Evolutionary conservation across 2,797 vertebrate species (phyloP).

Genomic region (Holocentrus rufus): DNA sequence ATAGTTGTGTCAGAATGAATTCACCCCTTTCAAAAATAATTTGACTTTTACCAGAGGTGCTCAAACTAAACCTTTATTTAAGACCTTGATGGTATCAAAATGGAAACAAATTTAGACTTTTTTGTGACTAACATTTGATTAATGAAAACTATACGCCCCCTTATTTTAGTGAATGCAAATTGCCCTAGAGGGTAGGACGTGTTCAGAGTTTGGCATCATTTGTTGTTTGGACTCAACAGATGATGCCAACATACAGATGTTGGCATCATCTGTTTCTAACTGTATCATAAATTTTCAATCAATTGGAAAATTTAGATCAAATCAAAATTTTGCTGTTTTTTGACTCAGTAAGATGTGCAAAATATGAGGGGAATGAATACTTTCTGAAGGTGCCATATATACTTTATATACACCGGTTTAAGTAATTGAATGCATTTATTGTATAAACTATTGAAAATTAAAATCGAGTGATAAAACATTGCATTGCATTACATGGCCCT

Average conservation of each 20-base stretch:
- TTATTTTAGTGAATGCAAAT: not conserved
- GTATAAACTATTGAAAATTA: not conserved
- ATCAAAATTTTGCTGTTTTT: conserved; percentile 1
- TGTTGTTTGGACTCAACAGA: not conserved
- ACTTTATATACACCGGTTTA: not conserved
- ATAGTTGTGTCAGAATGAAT: not conserved
- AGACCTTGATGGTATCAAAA: not conserved
- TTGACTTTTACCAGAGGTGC: not conserved
- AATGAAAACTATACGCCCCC: not conserved
- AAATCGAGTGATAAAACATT: not conserved
- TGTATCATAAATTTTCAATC: no score
- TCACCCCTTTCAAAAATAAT: no score
- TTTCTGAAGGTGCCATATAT: not conserved
- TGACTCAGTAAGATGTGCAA: not conserved
- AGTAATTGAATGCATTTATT: not conserved
- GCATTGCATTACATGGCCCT: not conserved
- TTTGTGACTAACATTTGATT: not conserved
- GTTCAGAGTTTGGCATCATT: not conserved
- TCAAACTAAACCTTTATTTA: not conserved
- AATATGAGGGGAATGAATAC: not conserved
- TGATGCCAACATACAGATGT: no score
- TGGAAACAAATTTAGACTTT: not conserved
- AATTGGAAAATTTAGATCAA: not conserved
- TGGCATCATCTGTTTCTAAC: no score
- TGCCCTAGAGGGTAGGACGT: not conserved